Conservation (phyloP, 1,140 invertebrate genomes). For the Heliconius nattereri region DNA sequence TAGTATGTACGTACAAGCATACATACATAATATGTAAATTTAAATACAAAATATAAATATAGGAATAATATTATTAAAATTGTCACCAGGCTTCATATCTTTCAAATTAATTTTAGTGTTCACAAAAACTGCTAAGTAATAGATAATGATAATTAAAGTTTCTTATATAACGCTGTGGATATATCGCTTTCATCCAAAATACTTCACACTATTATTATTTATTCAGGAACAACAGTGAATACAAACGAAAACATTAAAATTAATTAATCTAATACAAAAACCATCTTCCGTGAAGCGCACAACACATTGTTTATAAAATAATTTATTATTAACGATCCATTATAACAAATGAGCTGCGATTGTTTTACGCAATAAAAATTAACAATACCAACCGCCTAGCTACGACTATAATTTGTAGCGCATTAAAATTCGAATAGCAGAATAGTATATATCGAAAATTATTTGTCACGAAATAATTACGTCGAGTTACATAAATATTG, state of each 20-base stretch:
- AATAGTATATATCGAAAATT: slow-evolving; percentile 47
- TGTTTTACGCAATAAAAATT: slow-evolving; percentile 48
- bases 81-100: too few species aligned
- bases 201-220: neutral
- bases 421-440: slow-evolving; percentile 43
- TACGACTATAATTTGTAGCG: slow-evolving; percentile 47
- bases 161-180: too few species aligned
- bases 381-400: slow-evolving; percentile 43
- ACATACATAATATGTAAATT: too few species aligned
- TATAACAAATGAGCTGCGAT: slow-evolving; percentile 44
- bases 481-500: slow-evolving; percentile 52
- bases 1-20: neutral
- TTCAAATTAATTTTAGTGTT: too few species aligned
- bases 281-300: slow-evolving; percentile 25
- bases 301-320: slow-evolving; percentile 41
- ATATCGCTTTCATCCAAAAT: too few species aligned
- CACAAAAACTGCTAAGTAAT: too few species aligned
- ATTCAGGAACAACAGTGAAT: neutral
- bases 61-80: too few species aligned
- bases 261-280: slow-evolving; percentile 33
- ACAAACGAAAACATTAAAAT: slow-evolving; percentile 24
- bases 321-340: slow-evolving; percentile 48
- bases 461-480: slow-evolving; percentile 60
- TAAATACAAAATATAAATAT: too few species aligned
- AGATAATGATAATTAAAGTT: too few species aligned